These are phyloP conservation scores for Caenorhabditis tropicalis DNA, from an alignment of 1,140 invertebrate species.

Conservation along the genomic window DNA sequence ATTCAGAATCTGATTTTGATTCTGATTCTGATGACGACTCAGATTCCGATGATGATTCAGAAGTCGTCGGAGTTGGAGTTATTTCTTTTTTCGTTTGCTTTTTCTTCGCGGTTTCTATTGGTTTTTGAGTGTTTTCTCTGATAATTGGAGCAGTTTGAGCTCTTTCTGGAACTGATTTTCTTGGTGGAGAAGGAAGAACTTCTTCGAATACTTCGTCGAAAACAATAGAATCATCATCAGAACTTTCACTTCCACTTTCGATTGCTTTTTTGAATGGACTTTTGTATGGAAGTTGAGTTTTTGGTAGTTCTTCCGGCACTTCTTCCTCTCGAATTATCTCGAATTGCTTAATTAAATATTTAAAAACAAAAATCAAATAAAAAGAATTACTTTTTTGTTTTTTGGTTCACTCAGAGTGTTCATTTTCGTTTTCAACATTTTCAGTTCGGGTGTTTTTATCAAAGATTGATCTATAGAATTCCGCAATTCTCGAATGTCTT, in stretches of 20 bases:
- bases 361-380: not conserved
- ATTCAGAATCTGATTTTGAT: not conserved
- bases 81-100: not conserved
- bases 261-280: slow-evolving; percentile 34
- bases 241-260: slow-evolving; percentile 27
- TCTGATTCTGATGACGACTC: not conserved
- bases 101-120: not conserved
- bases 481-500: slow-evolving; percentile 5
- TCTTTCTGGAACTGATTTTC: not conserved
- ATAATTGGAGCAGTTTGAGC: not conserved
- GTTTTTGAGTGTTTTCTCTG: not conserved
- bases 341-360: not conserved
- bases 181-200: not conserved
- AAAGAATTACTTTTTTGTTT: not conserved
- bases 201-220: slow-evolving; percentile 32
- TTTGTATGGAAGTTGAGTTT: not conserved
- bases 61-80: not conserved
- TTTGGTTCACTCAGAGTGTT: too few relatives aligned
- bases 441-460: not conserved
- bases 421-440: not conserved
- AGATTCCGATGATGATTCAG: not conserved
- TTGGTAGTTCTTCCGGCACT: not conserved
- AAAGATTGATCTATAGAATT: slow-evolving; percentile 30
- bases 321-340: slow-evolving; percentile 22
- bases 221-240: not conserved